These are phyloP conservation scores for Phenganax marumi DNA, from an alignment of 92 coral and sea anemone genomes.

Conservation along the genomic window DNA sequence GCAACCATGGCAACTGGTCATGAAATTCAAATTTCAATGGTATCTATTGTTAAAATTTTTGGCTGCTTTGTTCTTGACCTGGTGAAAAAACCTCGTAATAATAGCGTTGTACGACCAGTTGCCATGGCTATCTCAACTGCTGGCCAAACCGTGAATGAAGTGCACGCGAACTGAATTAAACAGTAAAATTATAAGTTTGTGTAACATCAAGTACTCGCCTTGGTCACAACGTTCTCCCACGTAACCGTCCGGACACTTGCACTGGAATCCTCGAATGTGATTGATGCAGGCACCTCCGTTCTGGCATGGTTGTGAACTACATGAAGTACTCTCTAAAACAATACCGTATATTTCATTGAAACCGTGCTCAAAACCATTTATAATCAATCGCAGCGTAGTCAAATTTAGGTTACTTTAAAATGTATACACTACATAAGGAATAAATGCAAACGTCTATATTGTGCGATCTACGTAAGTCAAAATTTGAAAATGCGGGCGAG, in stretches of 20 bases:
- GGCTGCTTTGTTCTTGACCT: no score
- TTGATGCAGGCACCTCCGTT: conserved; percentile 74
- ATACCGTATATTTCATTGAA: background rate
- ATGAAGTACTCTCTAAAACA: conserved; percentile 63
- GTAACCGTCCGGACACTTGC: conserved; percentile 75
- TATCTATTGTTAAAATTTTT: no score
- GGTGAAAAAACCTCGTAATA: no score
- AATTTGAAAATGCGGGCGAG: no score
- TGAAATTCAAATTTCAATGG: no score
- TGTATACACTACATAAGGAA: background rate
- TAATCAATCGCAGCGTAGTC: background rate
- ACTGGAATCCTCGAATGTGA: conserved; percentile 78
- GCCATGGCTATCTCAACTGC: no score
- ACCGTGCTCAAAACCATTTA: background rate
- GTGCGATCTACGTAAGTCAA: no score
- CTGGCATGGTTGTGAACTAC: conserved; percentile 67
- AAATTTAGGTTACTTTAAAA: background rate
- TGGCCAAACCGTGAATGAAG: background rate
- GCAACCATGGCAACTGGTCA: no score
- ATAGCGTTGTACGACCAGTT: no score
- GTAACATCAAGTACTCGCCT: conserved; percentile 51
- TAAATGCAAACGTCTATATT: background rate
- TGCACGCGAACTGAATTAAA: background rate
- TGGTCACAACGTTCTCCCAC: conserved; percentile 81
- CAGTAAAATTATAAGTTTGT: background rate